Base-by-base conservation (phyloP, 2,797 vertebrate genomes). In the Acanthiza pusilla region DNA sequence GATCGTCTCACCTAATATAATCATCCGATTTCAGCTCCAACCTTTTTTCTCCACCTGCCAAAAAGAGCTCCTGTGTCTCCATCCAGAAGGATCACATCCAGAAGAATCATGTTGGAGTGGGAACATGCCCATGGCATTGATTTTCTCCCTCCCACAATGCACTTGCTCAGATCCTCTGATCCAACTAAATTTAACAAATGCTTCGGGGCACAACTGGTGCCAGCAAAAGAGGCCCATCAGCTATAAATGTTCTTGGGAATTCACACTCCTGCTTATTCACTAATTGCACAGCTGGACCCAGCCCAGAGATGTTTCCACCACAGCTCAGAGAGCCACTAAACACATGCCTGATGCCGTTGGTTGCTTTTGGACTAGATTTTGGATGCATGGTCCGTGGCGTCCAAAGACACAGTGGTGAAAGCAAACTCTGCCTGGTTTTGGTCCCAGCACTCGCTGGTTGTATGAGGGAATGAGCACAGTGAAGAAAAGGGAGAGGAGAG, bases 141-240 rank as follows among this genome's bases (percentile, higher is more conserved):
- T 84, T 91, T 86, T 90, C 73, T 86, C 58, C 55, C 42, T 94
- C 70, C 70, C 79, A 76, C 42, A 91, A 72, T 40, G 73, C 85
- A 84, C 11, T 74, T 78, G 66, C 66, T 92, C 43, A 75, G 58
- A 51, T 78, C 73, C 73, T 81, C 66, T 72, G 66, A 66, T 91
- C 75, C 89, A 93, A 85, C 51, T 89, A 85, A 91, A 94, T 94
- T 89, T 93, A 89, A 92, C 88, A 91, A 96, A 96, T 86, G 92
- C 48, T 94, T 90, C 70, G 34, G 48, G 80, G 63, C 27, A 81
- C 13, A 70, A 43, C 25, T 63, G 27, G 13, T 94, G 91, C 91
- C 94, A 94, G 63, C n/a, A 80, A 55, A 85, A 94, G 74, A 75
- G 38, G 53, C 45, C 91, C 67, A 65, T 72, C 74, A 79, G 86